Evolutionary conservation across 64 coral and sea anemone genomes (phyloP), one percentile per base, ranked within the genome.

Genomic region (Porites australiensis): DNA sequence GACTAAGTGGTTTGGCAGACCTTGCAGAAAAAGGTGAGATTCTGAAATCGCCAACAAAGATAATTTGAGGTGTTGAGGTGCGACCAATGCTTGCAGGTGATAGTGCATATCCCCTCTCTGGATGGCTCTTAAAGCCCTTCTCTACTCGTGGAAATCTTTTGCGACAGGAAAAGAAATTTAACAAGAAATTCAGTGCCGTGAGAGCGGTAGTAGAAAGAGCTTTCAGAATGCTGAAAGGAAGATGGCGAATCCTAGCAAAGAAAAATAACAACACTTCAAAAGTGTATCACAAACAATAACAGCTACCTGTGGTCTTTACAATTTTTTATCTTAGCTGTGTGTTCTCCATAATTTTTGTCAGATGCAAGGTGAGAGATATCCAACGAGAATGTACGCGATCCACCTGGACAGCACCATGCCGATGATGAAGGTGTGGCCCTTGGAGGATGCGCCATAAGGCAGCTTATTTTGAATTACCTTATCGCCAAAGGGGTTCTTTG

Each of bases 211-310:
- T 88, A 2, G 68, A 88, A 58, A 75, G 70, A 22, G 86, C 86
- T 45, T 88, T 88, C 51, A 70, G 86, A 12, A 2, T 88, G 50
- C 21, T 88, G 44, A 87, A 88, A 59, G 14, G 23, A 61, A 37
- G 86, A 54, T 88, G 70, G 53, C 2, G 51, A 88, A 88, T 75
- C 62, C 49, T 88, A 74, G 16, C 23, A 14, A 75, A 88, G 70
- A 47, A 66, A 59, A 44, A 60, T 15, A 74, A 27, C 50, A 75
- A 37, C 86, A 88, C 9, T 21, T 15, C 2, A 5, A 88, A 75
- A 88, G 71, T 88, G 86, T 88, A 59, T 58, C 86, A n/a, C 65
- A 50, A 61, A 75, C 86, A 64, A 11, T 11, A 55, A 64, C 61
- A 64, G 61, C 61, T 64, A 4, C 61, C 61, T 64, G 61, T 64